These are phyloP conservation scores for Lepidochitona cinerea DNA, from an alignment of 2,888 invertebrate species.

Conservation along the genomic window DNA sequence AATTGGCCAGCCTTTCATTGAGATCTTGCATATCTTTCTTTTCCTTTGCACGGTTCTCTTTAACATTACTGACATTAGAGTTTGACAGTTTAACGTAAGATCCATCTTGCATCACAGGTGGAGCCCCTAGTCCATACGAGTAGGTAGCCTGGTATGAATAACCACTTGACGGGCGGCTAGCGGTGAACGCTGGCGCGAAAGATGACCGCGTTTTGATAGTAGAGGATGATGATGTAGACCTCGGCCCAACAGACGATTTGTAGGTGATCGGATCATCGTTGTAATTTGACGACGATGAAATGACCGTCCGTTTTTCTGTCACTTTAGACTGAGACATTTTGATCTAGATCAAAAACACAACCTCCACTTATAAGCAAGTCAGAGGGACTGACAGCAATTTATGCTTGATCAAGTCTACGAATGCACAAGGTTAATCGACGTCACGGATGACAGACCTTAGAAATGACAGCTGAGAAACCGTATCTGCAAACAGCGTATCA, in stretches of 20 bases:
- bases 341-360: too few species aligned
- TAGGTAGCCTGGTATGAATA: slow-evolving; percentile 34
- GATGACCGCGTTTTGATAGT: background rate
- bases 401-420: too few species aligned
- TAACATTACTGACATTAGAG: slow-evolving; percentile 69
- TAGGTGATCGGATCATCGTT: slow-evolving; percentile 25
- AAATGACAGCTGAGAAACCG: too few species aligned
- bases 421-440: too few species aligned
- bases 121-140: slow-evolving; percentile 43
- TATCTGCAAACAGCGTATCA: too few species aligned
- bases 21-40: slow-evolving; percentile 74
- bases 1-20: slow-evolving; percentile 73
- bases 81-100: slow-evolving; percentile 54
- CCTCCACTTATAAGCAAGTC: too few species aligned
- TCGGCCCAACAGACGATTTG: background rate
- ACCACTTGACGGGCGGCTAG: background rate
- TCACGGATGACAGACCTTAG: too few species aligned
- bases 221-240: background rate
- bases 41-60: slow-evolving; percentile 71
- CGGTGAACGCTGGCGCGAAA: background rate
- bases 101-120: slow-evolving; percentile 30
- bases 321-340: slow-evolving; percentile 52
- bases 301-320: slow-evolving; percentile 59
- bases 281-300: slow-evolving; percentile 36
- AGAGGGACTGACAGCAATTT: too few species aligned